These are phyloP conservation scores for Calyptommatus sinebrachiatus DNA, from an alignment of 2,113 vertebrate species.

Conservation along the genomic window DNA sequence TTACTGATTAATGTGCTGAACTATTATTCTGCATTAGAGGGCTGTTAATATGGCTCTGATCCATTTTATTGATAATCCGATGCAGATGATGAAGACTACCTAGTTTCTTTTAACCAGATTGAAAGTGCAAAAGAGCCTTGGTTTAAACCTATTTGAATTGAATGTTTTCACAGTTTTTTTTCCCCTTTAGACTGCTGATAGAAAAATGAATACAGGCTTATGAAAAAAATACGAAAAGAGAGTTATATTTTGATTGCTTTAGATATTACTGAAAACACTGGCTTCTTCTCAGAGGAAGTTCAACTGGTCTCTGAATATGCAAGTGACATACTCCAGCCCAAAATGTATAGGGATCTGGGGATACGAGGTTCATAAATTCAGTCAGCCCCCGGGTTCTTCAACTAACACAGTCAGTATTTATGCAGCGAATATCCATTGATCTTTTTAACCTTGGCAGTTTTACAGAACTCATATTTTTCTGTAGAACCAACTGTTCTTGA, in stretches of 20 bases:
- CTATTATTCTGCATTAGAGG: no score
- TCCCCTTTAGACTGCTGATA: slow-evolving; percentile 35
- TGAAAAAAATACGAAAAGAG: slow-evolving; percentile 18
- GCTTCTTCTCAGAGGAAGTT: slow-evolving; percentile 40
- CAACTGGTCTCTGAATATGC: slow-evolving; percentile 31
- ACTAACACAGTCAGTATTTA: slow-evolving; percentile 21
- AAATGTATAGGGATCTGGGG: background rate
- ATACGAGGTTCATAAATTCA: slow-evolving; percentile 38
- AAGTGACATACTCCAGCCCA: slow-evolving; percentile 37
- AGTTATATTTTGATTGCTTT: slow-evolving; percentile 46
- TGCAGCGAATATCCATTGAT: slow-evolving; percentile 4
- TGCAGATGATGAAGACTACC: no score
- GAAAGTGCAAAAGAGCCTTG: background rate
- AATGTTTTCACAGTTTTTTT: slow-evolving; percentile 29
- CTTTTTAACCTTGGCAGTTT: slow-evolving; percentile 11
- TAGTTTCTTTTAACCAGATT: no score
- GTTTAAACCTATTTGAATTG: slow-evolving; percentile 14
- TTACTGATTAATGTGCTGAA: no score
- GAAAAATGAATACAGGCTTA: slow-evolving; percentile 15
- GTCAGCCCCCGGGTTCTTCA: slow-evolving; percentile 32
- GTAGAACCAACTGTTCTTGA: slow-evolving; percentile 31
- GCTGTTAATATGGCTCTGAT: no score
- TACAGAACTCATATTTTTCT: slow-evolving; percentile 15
- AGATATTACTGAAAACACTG: slow-evolving; percentile 16
- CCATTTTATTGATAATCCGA: no score